Conservation (phyloP, 1,140 invertebrate species). For the Tetraneura akinire region DNA sequence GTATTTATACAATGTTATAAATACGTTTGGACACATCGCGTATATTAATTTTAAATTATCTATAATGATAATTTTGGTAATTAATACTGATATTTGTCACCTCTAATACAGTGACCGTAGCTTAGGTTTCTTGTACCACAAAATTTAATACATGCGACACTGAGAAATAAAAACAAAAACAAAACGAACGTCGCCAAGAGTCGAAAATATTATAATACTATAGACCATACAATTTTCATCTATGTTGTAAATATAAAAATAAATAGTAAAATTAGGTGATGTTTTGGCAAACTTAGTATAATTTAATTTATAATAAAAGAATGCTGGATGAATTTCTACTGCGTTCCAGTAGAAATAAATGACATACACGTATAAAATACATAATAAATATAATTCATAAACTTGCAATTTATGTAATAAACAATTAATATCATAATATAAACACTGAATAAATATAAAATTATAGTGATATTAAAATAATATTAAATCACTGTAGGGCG, state of each 20-base stretch:
- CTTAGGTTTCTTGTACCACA: not conserved
- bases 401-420: conserved; percentile 2
- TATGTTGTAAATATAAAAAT: conserved; percentile 31
- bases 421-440: not conserved
- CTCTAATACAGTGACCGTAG: not conserved
- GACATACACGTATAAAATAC: not conserved
- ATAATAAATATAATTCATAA: not conserved
- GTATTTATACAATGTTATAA: conserved; percentile 28
- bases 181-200: not conserved
- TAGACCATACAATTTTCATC: not conserved
- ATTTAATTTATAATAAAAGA: conserved; percentile 27
- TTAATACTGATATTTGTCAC: conserved; percentile 26
- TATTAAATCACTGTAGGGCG: not conserved
- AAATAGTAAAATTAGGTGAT: conserved; percentile 16
- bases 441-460: conserved; percentile 20
- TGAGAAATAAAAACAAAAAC: not conserved
- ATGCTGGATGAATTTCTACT: not conserved
- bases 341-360: not conserved
- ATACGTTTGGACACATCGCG: conserved; percentile 31
- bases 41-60: not conserved
- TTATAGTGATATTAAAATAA: not conserved
- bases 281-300: conserved; percentile 34
- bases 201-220: not conserved
- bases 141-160: not conserved
- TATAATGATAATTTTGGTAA: conserved; percentile 8